Conservation (phyloP, 2,888 invertebrate genomes). For the Zonitis immaculata region DNA sequence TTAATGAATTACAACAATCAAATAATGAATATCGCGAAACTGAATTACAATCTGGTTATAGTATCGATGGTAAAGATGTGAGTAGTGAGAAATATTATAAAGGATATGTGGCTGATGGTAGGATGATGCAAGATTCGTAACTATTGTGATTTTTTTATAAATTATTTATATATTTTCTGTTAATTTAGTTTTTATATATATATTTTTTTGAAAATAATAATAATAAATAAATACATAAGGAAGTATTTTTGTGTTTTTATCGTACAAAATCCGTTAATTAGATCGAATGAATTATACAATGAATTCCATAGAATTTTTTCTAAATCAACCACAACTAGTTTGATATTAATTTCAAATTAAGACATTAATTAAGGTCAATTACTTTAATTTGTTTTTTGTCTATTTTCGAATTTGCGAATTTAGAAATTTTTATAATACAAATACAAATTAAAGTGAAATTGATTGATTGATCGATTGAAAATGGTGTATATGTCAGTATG, state of each 20-base stretch:
- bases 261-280: constrained; percentile 24
- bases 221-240: constrained; percentile 7
- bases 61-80: constrained; percentile 53
- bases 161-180: constrained; percentile 10
- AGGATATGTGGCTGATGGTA: constrained; percentile 56
- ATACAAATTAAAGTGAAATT: neutral
- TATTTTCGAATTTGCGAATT: neutral
- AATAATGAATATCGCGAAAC: constrained; percentile 51
- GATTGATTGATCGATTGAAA: neutral
- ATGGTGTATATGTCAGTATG: constrained; percentile 1
- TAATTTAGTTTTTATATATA: constrained; percentile 13
- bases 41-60: constrained; percentile 55
- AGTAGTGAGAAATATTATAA: constrained; percentile 57
- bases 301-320: constrained; percentile 5
- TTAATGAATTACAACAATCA: constrained; percentile 28
- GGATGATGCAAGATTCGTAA: constrained; percentile 31
- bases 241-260: constrained; percentile 19
- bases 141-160: constrained; percentile 17
- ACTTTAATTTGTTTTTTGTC: too few relatives aligned
- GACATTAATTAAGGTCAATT: neutral
- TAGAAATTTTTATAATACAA: too few relatives aligned
- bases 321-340: neutral
- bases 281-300: constrained; percentile 30
- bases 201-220: constrained; percentile 2
- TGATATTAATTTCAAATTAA: neutral